Evolutionary conservation across 2,888 invertebrate species (phyloP), one percentile per base, ranked within the genome.

Genomic region (Leptinotarsa tumamoca): DNA sequence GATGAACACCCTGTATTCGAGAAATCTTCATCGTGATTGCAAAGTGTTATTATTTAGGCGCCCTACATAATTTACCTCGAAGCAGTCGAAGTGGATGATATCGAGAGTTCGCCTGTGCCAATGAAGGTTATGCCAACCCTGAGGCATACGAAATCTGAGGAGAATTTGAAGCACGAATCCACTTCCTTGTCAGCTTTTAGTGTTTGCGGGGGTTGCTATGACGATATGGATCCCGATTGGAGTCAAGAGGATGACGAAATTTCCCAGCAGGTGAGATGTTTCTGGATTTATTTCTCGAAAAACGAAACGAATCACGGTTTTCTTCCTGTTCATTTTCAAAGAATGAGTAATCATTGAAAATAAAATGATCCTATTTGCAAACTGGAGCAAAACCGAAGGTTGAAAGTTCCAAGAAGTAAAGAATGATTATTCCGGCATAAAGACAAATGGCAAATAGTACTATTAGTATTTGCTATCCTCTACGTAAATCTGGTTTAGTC

Each of bases 11-110:
- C 10, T 43, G 43, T 43, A 43, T 43, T 13, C 43, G 10, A 43
- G 43, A 43, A 2, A 0, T 43, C 3, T 43, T 43, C 43, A 43
- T 43, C 3, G 43, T 43, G 43, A 43, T 43, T 43, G 43, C 43
- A 10, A 43, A 43, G 10, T 43, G 43, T 43, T 2, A 3, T 71
- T 70, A 50, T 86, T 58, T 82, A 95, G 94, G 98, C 99, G 68
- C 99, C 99, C 0, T 99, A 98, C 89, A 96, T 99, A 86, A 95
- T 99, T 87, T 99, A 99, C 89, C 96, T 99, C 74, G 99, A 99
- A 90, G 98, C 98, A 10, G 90, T 98, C 63, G 97, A 98, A 89
- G 94, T 96, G 70, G 93, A 94, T 74, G 95, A 96, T 87, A 91
- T 95, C 61, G 93, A 94, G 84, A 93, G 95, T 1, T 95, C 96